Evolutionary conservation across 92 coral and sea anemone species (phyloP).

Genomic region (Parazoanthus atlanticus): DNA sequence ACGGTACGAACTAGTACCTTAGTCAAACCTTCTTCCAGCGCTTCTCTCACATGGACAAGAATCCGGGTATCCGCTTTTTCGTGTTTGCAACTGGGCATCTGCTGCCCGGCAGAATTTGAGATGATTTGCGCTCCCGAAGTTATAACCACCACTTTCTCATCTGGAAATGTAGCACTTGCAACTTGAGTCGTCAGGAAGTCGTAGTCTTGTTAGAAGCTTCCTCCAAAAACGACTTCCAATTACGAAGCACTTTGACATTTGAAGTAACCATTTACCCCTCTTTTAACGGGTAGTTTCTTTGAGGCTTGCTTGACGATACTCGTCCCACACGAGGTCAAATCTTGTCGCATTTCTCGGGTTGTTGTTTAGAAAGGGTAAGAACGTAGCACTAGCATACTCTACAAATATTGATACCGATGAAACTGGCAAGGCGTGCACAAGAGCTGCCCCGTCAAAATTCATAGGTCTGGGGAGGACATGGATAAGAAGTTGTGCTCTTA

Average conservation of each 20-base stretch:
- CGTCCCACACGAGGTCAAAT: conserved; percentile 60
- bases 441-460: conserved; percentile 63
- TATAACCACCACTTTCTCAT: conserved; percentile 34
- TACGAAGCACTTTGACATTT: conserved; percentile 54
- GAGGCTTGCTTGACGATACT: conserved; percentile 36
- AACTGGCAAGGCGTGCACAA: conserved; percentile 51
- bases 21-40: conserved; percentile 2
- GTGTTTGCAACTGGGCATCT: conserved; percentile 9
- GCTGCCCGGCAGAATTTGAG: not conserved
- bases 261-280: conserved; percentile 56
- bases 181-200: conserved; percentile 39
- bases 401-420: conserved; percentile 32
- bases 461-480: conserved; percentile 2
- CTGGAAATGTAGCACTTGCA: conserved; percentile 31
- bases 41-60: conserved; percentile 9
- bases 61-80: conserved; percentile 7
- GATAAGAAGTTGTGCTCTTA: conserved; percentile 2
- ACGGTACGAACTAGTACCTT: conserved; percentile 8
- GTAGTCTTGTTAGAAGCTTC: conserved; percentile 55
- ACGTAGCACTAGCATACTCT: conserved; percentile 52
- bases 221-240: conserved; percentile 46
- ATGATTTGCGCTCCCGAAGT: conserved; percentile 23
- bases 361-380: conserved; percentile 40
- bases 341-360: conserved; percentile 30
- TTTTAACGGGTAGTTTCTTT: conserved; percentile 58